Percentiles rank a stretch among this genome's conserved stretches.
Evolutionary conservation across 1,140 invertebrate genomes (phyloP).

Genomic region (Drosophila paulistorum): DNA sequence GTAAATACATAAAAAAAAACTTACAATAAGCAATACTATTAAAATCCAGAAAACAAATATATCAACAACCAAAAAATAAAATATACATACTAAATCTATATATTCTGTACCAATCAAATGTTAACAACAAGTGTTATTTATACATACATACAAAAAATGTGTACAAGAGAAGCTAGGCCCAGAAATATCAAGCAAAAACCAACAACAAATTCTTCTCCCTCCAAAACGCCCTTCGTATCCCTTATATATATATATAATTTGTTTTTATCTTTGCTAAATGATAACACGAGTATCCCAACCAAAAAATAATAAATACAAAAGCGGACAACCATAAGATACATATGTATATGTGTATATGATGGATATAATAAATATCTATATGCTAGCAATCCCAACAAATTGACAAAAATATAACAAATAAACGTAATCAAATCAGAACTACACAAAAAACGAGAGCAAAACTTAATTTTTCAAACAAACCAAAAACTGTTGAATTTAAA

Average conservation of each 20-base stretch:
- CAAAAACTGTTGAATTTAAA: background rate
- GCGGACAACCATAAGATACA: constrained; percentile 22
- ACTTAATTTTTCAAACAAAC: background rate
- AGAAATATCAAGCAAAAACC: constrained; percentile 11
- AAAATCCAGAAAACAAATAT: constrained; percentile 28
- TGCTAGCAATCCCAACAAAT: constrained; percentile 1
- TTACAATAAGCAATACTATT: constrained; percentile 62
- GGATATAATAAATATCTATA: background rate
- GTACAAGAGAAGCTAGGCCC: background rate
- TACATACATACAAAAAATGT: constrained; percentile 10
- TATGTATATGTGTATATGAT: constrained; percentile 1
- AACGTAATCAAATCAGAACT: background rate
- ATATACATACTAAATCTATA: constrained; percentile 41
- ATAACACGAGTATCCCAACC: constrained; percentile 74
- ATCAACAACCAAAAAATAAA: constrained; percentile 18
- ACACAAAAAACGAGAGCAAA: background rate
- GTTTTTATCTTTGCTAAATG: constrained; percentile 37
- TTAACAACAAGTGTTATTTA: constrained; percentile 32
- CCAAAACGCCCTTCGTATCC: background rate
- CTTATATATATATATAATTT: constrained; percentile 9
- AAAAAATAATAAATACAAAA: constrained; percentile 19
- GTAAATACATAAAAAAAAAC: constrained; percentile 1
- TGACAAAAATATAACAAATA: background rate
- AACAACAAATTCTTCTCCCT: constrained; percentile 19
- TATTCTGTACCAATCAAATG: constrained; percentile 35